Evolutionary conservation across 2,888 invertebrate species (phyloP).

Genomic region (Resseliella maxima): DNA sequence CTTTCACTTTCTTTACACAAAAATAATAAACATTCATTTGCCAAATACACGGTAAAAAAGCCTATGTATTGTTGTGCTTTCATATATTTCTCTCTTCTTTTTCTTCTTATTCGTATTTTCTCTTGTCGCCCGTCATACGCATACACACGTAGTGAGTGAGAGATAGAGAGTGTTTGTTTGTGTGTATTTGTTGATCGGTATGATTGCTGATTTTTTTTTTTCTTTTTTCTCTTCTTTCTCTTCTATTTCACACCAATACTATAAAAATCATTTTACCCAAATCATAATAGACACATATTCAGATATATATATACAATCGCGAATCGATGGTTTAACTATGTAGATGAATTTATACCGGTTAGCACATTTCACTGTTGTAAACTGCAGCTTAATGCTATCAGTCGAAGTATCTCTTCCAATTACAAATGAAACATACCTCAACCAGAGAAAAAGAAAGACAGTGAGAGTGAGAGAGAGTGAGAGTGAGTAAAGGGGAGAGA

Average conservation of each 20-base stretch:
- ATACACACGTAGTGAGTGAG: too few relatives aligned
- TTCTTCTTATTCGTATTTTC: neutral
- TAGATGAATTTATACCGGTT: conserved; percentile 53
- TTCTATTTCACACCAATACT: neutral
- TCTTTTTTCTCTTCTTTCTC: too few relatives aligned
- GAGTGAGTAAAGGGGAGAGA: neutral
- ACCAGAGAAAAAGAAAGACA: neutral
- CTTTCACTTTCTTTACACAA: neutral
- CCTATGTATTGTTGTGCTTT: neutral
- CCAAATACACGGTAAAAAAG: neutral
- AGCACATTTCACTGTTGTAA: neutral
- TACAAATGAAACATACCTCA: conserved; percentile 7
- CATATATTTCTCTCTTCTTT: neutral
- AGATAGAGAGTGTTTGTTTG: too few relatives aligned
- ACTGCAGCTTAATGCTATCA: conserved; percentile 28
- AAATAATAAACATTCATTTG: neutral
- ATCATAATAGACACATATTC: neutral
- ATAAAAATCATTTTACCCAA: neutral
- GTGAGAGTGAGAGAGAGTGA: neutral
- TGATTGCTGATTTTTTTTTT: too few relatives aligned
- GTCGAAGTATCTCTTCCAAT: conserved; percentile 31
- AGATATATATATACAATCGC: neutral
- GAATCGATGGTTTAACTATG: neutral
- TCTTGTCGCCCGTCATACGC: neutral
- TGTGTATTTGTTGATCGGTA: too few relatives aligned